A percentile compares a stretch with the other conserved stretches of the same genome.
These are phyloP conservation scores for Leucopternis melanops DNA, from an alignment of 2,113 vertebrate genomes.

Conservation along the genomic window DNA sequence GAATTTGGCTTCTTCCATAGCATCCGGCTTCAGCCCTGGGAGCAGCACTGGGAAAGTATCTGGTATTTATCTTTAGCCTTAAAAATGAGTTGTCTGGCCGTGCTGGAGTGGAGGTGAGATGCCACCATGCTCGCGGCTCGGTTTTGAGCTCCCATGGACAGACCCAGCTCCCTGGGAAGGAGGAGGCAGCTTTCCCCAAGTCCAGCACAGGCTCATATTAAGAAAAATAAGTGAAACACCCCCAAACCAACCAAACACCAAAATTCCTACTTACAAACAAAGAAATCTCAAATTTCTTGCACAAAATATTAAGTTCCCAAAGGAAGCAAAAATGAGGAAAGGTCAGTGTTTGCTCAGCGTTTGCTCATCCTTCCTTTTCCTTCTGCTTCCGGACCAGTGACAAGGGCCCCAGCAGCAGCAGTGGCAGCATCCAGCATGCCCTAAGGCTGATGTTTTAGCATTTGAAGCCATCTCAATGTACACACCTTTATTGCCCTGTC, in stretches of 20 bases:
- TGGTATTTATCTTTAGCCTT: neutral
- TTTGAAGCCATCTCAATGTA: too few species aligned
- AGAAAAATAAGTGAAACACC: neutral
- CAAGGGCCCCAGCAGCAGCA: too few species aligned
- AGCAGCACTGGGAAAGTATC: neutral
- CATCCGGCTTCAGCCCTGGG: neutral
- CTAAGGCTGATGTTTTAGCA: too few species aligned
- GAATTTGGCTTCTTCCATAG: neutral
- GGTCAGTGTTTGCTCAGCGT: neutral
- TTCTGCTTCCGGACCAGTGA: too few species aligned
- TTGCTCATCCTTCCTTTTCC: too few species aligned
- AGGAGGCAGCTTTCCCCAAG: neutral
- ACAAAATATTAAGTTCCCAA: neutral
- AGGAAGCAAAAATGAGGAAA: neutral
- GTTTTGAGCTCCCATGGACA: neutral
- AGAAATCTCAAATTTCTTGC: neutral
- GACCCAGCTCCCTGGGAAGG: neutral
- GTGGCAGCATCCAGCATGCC: too few species aligned
- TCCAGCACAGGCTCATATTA: accelerated
- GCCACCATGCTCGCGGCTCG: accelerated
- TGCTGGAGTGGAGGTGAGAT: neutral
- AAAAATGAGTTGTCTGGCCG: neutral
- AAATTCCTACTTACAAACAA: neutral
- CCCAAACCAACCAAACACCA: neutral
- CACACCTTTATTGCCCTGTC: too few species aligned